Conservation (phyloP, 2,113 vertebrate genomes). For the Carassius gibelio region DNA sequence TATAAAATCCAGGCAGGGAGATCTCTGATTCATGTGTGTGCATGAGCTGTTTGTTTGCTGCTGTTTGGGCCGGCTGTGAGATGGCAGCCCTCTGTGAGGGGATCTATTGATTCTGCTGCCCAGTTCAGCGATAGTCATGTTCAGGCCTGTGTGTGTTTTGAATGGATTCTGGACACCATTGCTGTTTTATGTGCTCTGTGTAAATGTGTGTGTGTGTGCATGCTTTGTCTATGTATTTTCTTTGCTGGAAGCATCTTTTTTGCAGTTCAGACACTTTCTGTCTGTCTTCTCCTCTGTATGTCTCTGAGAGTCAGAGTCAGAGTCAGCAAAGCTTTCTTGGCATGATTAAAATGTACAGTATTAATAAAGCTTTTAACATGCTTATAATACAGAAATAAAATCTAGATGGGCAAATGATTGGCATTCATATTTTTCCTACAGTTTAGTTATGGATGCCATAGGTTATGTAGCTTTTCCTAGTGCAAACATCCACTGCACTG, state of each 20-base stretch:
- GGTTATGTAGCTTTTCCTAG: not conserved
- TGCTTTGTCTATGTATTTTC: not conserved
- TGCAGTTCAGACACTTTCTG: not conserved
- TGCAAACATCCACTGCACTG: not conserved
- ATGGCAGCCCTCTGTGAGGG: constrained; percentile 22
- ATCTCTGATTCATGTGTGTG: constrained; percentile 20
- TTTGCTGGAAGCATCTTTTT: not conserved
- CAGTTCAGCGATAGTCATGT: constrained; percentile 34
- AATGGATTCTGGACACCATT: constrained; percentile 13
- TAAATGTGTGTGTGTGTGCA: constrained; percentile 41
- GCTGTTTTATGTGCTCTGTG: constrained; percentile 37
- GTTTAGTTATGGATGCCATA: not conserved
- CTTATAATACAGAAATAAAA: not conserved
- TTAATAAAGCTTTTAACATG: not conserved
- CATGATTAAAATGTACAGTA: not conserved
- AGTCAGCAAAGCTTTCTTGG: not conserved
- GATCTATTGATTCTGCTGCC: constrained; percentile 40
- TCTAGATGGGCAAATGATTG: not conserved
- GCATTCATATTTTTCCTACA: not conserved
- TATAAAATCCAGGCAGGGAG: constrained; percentile 13
- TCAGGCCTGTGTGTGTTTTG: constrained; percentile 33
- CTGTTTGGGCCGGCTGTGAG: not conserved
- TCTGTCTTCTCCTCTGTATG: not conserved
- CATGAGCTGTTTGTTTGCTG: constrained; percentile 16
- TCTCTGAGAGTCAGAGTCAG: not conserved